Conservation (phyloP, 2,888 invertebrate species). For the Esperia sulphurella region DNA sequence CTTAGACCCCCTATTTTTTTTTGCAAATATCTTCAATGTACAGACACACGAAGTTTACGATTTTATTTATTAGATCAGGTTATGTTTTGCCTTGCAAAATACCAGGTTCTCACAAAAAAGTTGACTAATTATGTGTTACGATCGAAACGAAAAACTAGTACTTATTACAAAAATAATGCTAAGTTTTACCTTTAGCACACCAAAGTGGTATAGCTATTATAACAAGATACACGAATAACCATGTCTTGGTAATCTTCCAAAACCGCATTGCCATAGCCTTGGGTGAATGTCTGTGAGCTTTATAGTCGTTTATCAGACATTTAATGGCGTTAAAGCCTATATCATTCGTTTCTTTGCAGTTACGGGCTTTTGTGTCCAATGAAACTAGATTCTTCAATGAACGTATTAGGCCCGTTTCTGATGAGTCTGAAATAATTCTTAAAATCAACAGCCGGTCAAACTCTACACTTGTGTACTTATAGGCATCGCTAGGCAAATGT, state of each 20-base stretch:
- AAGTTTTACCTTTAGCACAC: slow-evolving; percentile 51
- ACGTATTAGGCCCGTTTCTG: slow-evolving; percentile 15
- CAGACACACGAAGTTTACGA: too few species aligned
- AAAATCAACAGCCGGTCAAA: too few species aligned
- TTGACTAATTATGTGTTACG: too few species aligned
- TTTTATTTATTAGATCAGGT: too few species aligned
- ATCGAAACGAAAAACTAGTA: too few species aligned
- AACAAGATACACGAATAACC: slow-evolving; percentile 43
- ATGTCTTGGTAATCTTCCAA: slow-evolving; percentile 41
- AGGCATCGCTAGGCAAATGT: too few species aligned
- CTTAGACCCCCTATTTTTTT: too few species aligned
- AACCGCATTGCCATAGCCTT: slow-evolving; percentile 21
- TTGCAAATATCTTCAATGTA: too few species aligned
- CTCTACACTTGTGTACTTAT: too few species aligned
- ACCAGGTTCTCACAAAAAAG: too few species aligned
- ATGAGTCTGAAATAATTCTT: not conserved
- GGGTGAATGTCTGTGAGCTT: slow-evolving; percentile 3
- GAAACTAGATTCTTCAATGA: not conserved
- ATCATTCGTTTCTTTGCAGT: slow-evolving; percentile 40
- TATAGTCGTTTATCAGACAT: slow-evolving; percentile 27
- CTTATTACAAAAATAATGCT: too few species aligned
- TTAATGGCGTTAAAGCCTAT: slow-evolving; percentile 45
- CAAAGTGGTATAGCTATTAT: slow-evolving; percentile 59
- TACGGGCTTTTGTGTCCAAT: slow-evolving; percentile 1
- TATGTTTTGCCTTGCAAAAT: too few species aligned